Base-by-base conservation (phyloP, 2,797 vertebrate genomes). In the Gouania willdenowi region DNA sequence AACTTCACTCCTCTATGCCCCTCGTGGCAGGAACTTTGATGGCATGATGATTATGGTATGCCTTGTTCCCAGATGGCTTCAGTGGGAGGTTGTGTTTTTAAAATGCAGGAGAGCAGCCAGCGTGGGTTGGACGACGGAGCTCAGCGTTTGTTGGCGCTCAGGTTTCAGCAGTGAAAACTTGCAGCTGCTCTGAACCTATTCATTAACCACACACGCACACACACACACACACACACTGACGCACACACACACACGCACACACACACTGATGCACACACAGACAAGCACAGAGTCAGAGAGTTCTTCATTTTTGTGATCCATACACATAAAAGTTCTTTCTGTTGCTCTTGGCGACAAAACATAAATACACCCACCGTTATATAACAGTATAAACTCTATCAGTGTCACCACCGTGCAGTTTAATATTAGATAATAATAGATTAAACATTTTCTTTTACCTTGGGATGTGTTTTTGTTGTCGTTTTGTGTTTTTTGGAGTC, bases 1-100 rank as follows among this genome's bases (percentile, higher is more conserved):
- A 65, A 76, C 55, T 32, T 64, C 45, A 73, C 47, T 16, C 75
- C 30, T 41, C 9, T 12, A 20, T 46, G 45, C 36, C 21, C 24
- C 37, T 29, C 5, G 25, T 17, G 32, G 39, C 12, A 27, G 25
- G 28, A 49, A 40, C 41, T 30, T n/a, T n/a, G 4, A 14, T 42
- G 42, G 59, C 46, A 38, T 57, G 56, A 30, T 22, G 32, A 44
- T 32, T 39, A 23, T 3, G 5, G 67, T 27, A 79, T 71, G 34
- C 29, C 1, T 37, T 27, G 67, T 84, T 71, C 75, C 45, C 10
- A 1, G 17, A 4, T 19, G 2, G n/a, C n/a, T n/a, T n/a, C n/a
- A 20, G 19, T 6, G 19, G 5, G 14, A 24, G 3, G 3, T 6
- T 3, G 5, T 2, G 2, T 25, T 30, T n/a, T n/a, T n/a, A n/a